These are phyloP conservation scores for Origma solitaria DNA, from an alignment of 2,113 vertebrate genomes.

Conservation along the genomic window DNA sequence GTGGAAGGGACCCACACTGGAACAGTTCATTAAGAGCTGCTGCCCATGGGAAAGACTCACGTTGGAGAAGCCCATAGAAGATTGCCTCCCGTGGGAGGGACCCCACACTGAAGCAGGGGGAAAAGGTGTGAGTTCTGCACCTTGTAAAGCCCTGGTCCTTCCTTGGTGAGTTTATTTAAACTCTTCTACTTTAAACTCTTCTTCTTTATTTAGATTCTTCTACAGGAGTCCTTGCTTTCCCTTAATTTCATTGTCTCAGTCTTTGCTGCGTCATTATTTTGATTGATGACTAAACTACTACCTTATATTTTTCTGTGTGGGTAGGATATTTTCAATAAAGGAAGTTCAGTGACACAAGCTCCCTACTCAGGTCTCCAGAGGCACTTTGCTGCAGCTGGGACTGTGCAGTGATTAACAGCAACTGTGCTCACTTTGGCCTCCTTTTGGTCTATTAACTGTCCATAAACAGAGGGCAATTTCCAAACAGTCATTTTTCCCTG, in stretches of 20 bases:
- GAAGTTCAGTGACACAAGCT: background rate
- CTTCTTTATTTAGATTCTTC: too few relatives aligned
- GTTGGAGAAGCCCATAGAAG: background rate
- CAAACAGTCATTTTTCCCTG: background rate
- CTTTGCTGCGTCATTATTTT: background rate
- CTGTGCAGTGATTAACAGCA: background rate
- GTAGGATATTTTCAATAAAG: background rate
- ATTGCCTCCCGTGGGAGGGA: background rate
- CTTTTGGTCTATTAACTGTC: background rate
- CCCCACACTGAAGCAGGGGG: rapidly evolving
- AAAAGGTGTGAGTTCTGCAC: background rate
- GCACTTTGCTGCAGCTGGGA: background rate
- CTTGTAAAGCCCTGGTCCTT: background rate
- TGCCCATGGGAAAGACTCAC: background rate
- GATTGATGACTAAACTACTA: background rate
- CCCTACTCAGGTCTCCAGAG: background rate
- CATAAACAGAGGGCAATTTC: background rate
- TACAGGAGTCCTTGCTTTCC: background rate
- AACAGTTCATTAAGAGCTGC: background rate
- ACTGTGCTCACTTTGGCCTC: background rate
- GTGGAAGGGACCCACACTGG: background rate
- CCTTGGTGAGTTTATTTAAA: background rate
- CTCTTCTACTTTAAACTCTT: too few relatives aligned
- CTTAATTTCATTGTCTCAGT: background rate
- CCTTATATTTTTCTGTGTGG: background rate